These are phyloP conservation scores for Tragelaphus imberbis DNA, from an alignment of 2,113 vertebrate genomes.

Conservation along the genomic window DNA sequence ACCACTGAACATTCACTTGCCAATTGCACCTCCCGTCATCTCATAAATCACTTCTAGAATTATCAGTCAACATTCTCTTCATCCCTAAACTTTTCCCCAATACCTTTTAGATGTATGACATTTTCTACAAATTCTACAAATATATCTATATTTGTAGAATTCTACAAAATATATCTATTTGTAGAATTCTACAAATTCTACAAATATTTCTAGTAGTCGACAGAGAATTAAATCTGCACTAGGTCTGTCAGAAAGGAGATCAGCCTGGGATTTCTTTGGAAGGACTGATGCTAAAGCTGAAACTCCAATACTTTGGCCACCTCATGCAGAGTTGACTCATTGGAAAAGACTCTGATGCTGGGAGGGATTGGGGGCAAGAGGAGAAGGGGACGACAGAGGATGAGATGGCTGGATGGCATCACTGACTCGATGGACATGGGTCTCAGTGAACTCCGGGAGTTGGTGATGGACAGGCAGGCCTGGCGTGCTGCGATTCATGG, in stretches of 20 bases:
- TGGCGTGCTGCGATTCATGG: too few relatives aligned
- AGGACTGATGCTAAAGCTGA: too few relatives aligned
- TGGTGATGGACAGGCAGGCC: too few relatives aligned
- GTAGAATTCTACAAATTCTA: background rate
- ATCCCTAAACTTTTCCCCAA: background rate
- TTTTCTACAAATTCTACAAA: background rate
- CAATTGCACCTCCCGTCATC: background rate
- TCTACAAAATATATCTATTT: background rate
- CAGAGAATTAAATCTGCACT: background rate
- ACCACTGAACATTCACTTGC: background rate
- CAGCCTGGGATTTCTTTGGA: too few relatives aligned
- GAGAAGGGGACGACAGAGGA: too few relatives aligned
- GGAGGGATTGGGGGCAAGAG: too few relatives aligned
- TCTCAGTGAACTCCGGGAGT: too few relatives aligned
- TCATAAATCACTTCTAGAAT: background rate
- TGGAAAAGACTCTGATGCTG: too few relatives aligned
- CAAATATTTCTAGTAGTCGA: background rate
- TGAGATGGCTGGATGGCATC: too few relatives aligned
- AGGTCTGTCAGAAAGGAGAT: background rate
- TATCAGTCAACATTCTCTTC: background rate
- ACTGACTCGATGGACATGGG: too few relatives aligned
- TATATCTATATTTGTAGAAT: background rate
- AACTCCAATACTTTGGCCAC: too few relatives aligned
- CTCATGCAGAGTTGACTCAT: too few relatives aligned
- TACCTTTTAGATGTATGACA: background rate